Conservation (phyloP, 1,140 invertebrate species). For the Penaeus japonicus region DNA sequence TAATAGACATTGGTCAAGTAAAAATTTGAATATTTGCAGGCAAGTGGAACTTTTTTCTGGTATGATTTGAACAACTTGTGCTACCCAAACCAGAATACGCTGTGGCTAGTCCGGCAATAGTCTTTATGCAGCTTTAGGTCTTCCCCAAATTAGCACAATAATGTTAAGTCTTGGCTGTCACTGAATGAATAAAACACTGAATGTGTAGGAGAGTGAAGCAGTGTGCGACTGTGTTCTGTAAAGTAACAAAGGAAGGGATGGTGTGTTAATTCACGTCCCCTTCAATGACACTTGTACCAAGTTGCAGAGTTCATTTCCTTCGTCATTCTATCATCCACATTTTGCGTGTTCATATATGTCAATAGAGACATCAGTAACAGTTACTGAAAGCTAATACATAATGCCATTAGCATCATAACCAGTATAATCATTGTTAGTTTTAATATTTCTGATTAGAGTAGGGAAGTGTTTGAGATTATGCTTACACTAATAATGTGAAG, state of each 20-base stretch:
- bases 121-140: slow-evolving; percentile 50
- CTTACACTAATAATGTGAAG: too few relatives aligned
- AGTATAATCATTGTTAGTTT: background rate
- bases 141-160: slow-evolving; percentile 52
- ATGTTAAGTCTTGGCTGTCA: slow-evolving; percentile 31
- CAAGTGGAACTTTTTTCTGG: too few relatives aligned
- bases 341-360: background rate
- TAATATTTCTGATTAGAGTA: background rate
- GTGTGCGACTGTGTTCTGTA: background rate
- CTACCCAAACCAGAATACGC: slow-evolving; percentile 15
- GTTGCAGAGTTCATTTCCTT: too few relatives aligned
- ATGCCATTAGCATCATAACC: background rate
- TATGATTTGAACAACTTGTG: background rate
- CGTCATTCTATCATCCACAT: background rate
- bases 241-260: background rate
- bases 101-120: slow-evolving; percentile 46
- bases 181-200: background rate
- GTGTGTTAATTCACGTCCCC: background rate
- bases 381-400: background rate
- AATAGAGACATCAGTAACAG: background rate
- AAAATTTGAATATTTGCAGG: too few relatives aligned
- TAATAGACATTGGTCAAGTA: too few relatives aligned
- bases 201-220: background rate
- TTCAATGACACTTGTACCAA: too few relatives aligned
- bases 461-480: background rate